phyloP scores from a whole-genome alignment of 2,797 vertebrate genomes.

The Pogoniulus pusillus region DNA sequence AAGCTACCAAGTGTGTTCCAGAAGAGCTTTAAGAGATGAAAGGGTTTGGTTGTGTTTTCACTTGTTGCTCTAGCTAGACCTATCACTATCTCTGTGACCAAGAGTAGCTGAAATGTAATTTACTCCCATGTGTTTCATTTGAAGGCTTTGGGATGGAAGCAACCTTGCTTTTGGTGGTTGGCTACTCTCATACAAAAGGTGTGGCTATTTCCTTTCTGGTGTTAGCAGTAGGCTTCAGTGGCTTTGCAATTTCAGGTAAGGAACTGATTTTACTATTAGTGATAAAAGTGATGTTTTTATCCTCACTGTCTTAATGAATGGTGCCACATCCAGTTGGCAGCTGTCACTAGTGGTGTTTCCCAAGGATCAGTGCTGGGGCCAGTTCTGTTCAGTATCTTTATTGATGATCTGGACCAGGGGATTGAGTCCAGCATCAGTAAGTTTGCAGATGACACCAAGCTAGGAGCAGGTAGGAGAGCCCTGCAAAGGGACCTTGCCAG shows the following conservation, averaged over 20 bases:
- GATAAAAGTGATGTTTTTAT: neutral
- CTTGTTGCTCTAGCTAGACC: neutral
- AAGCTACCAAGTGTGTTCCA: neutral
- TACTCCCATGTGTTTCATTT: slow-evolving; percentile 22
- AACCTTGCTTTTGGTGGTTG: slow-evolving; percentile 94
- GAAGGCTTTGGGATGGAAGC: slow-evolving; percentile 99
- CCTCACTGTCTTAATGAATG: neutral
- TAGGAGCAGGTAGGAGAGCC: no score
- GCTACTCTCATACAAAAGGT: slow-evolving; percentile 93
- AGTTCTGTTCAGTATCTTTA: no score
- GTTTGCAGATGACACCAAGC: no score
- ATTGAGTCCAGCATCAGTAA: no score
- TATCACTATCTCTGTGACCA: neutral
- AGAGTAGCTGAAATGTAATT: neutral
- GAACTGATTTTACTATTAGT: neutral
- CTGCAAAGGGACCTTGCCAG: no score
- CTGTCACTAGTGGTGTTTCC: no score
- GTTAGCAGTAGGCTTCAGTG: slow-evolving; percentile 96
- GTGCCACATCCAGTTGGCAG: no score
- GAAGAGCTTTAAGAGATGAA: neutral
- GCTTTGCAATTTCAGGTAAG: slow-evolving; percentile 98
- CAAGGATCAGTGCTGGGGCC: no score
- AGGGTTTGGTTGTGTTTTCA: neutral
- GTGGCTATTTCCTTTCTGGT: slow-evolving; percentile 95
- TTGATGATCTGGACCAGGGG: no score